Base-by-base conservation (phyloP, 2,113 vertebrate genomes). In the Pandion haliaetus region DNA sequence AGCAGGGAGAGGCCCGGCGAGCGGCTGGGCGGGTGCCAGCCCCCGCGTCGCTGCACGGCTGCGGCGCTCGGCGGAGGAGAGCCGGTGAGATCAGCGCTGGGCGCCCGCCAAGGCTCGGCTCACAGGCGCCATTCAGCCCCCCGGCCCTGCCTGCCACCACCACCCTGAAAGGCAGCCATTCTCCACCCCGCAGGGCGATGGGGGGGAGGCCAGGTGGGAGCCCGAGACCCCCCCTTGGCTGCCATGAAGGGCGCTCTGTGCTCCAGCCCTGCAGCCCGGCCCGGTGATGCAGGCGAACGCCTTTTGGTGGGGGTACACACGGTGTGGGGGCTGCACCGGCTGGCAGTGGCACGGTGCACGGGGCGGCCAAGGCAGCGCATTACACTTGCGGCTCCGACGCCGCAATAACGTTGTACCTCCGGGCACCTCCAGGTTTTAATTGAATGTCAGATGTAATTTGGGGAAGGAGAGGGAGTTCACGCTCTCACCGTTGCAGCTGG, bases 391-490 rank as follows among this genome's bases (percentile, higher is more conserved):
- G 73, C 87, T 86, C 58, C 2, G 6, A 83, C 19, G 2, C 36
- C 4, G 67, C 95, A 34, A 20, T 81, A 49, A 52, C 92, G 5
- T 18, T 0, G 94, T 55, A 8, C 40, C 72, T 49, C 95, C 10
- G 36, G 96, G 96, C 9, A 31, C 88, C 84, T 88, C 59, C 25
- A 1, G 96, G 59, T 89, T 90, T 88, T 97, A 95, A 97, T 91
- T 92, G 93, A 72, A 95, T 93, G 97, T 96, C 95, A 93, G 91
- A 97, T 54, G 93, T 19, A 42, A 94, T 98, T 87, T 97, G 97
- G 96, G 82, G 94, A 94, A 71, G 96, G 88, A 96, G 91, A 26
- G 0, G 50, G 82, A 76, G 94, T 67, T 93, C 3, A 50, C 14
- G 34, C 91, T 31, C 81, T 26, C 26, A 54, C 80, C 58, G 28